phyloP scores from a whole-genome alignment of 2,797 vertebrate species.

The Alcedo atthis region DNA sequence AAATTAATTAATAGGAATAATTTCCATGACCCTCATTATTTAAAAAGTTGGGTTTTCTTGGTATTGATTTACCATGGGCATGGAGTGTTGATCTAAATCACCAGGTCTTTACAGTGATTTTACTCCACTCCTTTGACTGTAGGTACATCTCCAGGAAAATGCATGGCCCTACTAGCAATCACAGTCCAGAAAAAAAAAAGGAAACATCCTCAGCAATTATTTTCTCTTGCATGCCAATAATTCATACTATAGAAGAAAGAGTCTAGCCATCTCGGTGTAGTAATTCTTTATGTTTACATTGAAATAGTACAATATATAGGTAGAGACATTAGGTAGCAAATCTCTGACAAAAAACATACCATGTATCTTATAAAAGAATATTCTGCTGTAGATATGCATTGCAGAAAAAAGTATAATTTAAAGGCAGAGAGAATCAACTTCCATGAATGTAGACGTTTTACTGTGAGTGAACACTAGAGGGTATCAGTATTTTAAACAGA shows the following conservation, averaged over 20 bases:
- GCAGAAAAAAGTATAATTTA: background rate
- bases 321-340: background rate
- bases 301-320: fast-evolving
- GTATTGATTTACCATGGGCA: background rate
- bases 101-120: background rate
- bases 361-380: background rate
- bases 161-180: background rate
- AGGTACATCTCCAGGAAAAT: background rate
- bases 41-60: background rate
- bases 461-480: constrained; percentile 46
- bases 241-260: background rate
- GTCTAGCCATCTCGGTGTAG: background rate
- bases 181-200: background rate
- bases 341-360: background rate
- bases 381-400: background rate
- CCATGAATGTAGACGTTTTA: background rate
- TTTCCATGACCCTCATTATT: background rate
- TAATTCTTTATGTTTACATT: background rate
- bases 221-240: background rate
- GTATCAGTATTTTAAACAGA: constrained; percentile 43
- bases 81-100: background rate
- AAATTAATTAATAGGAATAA: background rate
- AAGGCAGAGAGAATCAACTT: background rate
- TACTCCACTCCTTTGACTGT: background rate
- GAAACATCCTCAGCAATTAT: background rate